Evolutionary conservation across 2,888 invertebrate genomes (phyloP), one percentile per base, ranked within the genome.

Genomic region (Megalurothrips usitatus): DNA sequence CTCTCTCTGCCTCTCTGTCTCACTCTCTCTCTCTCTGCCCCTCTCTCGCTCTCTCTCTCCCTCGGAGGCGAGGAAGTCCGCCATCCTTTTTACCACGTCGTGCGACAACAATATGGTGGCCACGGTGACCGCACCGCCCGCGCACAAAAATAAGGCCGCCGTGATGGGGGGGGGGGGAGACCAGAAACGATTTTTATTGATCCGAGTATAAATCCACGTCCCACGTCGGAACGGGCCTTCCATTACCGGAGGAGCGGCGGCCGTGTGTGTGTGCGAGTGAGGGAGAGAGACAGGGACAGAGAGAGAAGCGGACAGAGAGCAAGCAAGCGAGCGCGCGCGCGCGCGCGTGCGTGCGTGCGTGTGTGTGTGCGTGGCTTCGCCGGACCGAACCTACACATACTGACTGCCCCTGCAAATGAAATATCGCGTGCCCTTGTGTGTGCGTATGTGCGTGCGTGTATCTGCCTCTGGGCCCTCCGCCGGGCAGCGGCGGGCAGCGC

Each of bases 241-340:
- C 68, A 75, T 75, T 75, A 75, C 68, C 68, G 68, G 68, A 75
- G 68, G 68, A 75, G 68, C 68, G 1, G 58, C 19, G 19, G 58
- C 58, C 2, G 34, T 43, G 34, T 43, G 34, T 43, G 34, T 43
- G 34, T 43, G 34, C 34, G 34, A 43, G 34, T 4, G 34, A 43
- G 34, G 34, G 34, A 43, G 34, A 43, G 34, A 2, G 34, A 43
- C n/a, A n/a, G n/a, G n/a, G n/a, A n/a, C n/a, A n/a, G n/a, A n/a
- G n/a, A n/a, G n/a, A n/a, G n/a, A n/a, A n/a, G n/a, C n/a, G n/a
- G n/a, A n/a, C n/a, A n/a, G n/a, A n/a, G n/a, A n/a, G n/a, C n/a
- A n/a, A n/a, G n/a, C n/a, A n/a, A n/a, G n/a, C n/a, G n/a, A n/a
- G n/a, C n/a, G n/a, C n/a, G n/a, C 6, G 14, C 52, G 63, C 19